phyloP scores from a whole-genome alignment of 1,140 invertebrate species.

The Macrobrachium rosenbergii region DNA sequence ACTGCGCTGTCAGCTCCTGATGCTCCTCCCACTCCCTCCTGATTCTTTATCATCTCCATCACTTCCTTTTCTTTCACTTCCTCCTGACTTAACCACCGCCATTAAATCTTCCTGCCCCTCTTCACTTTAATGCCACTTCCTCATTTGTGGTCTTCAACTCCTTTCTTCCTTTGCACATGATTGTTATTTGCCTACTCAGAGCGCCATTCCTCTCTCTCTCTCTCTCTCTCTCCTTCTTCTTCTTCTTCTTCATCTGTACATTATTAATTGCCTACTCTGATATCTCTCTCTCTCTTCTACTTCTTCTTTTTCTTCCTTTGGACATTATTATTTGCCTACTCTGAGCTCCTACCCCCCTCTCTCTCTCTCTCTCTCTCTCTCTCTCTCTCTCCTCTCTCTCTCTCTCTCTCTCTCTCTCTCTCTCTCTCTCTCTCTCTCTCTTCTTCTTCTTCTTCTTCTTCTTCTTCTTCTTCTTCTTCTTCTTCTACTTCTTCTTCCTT shows the following conservation, averaged over 20 bases:
- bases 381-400: slow-evolving; percentile 5
- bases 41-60: too few relatives aligned
- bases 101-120: too few relatives aligned
- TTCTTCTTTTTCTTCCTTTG: too few relatives aligned
- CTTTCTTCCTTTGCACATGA: too few relatives aligned
- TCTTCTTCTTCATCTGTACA: background rate
- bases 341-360: background rate
- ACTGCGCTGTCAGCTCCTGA: too few relatives aligned
- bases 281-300: background rate
- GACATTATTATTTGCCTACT: too few relatives aligned
- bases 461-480: background rate
- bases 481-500: background rate
- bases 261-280: too few relatives aligned
- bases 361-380: background rate
- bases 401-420: background rate
- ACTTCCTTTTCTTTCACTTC: too few relatives aligned
- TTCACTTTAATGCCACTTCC: background rate
- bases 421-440: slow-evolving; percentile 5
- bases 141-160: background rate
- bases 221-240: background rate
- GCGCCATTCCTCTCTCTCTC: slow-evolving; percentile 1
- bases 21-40: too few relatives aligned
- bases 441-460: background rate
- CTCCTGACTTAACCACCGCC: too few relatives aligned
- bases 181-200: too few relatives aligned